Percentiles rank a stretch among this genome's conserved stretches.
Evolutionary conservation across 2,797 vertebrate genomes (phyloP).

Genomic region (Xenentodon cancila): DNA sequence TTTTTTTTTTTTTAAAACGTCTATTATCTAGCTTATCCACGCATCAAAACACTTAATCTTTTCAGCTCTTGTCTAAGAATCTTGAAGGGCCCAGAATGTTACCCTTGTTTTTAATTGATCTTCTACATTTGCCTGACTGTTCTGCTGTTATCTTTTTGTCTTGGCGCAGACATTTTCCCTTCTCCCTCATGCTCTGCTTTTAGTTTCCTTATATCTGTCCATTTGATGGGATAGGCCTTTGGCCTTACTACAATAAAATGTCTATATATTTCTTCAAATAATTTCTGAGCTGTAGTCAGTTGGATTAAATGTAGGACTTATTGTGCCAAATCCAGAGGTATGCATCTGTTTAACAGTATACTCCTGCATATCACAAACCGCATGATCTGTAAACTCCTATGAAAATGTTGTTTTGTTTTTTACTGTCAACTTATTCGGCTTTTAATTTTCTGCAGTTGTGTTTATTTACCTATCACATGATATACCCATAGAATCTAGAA

Average conservation of each 20-base stretch:
- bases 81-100: slow-evolving; percentile 5
- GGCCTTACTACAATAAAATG: no score
- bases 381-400: no score
- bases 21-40: slow-evolving; percentile 15
- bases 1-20: slow-evolving; percentile 41
- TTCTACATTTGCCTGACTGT: slow-evolving; percentile 17
- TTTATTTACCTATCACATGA: neutral
- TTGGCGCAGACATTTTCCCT: no score
- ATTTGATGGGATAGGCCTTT: neutral
- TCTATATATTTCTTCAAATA: neutral
- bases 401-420: no score
- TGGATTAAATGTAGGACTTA: neutral
- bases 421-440: no score
- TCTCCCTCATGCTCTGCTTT: slow-evolving; percentile 1
- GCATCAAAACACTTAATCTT: slow-evolving; percentile 14
- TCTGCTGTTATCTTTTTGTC: slow-evolving; percentile 13
- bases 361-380: neutral
- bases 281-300: neutral
- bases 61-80: slow-evolving; percentile 17
- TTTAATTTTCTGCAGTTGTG: no score
- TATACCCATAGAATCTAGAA: neutral
- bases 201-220: no score
- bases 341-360: slow-evolving; percentile 7
- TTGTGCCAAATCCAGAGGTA: neutral
- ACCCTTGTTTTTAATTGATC: slow-evolving; percentile 15